phyloP scores from a whole-genome alignment of 2,888 invertebrate species.

The Xanthorhoe designata region DNA sequence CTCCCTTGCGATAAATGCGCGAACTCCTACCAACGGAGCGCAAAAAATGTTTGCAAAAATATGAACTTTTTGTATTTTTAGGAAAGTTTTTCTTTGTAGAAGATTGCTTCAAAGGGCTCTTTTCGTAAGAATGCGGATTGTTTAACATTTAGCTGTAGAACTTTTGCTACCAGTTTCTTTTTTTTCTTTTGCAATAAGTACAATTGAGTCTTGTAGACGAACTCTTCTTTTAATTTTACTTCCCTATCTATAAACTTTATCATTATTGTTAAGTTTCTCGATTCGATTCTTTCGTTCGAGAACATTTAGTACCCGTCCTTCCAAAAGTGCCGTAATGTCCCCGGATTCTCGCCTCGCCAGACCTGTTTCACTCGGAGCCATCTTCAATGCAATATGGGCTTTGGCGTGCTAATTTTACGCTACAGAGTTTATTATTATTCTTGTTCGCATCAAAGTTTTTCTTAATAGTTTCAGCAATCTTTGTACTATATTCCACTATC shows the following conservation, averaged over 20 bases:
- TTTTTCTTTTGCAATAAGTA: background rate
- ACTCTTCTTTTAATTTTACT: background rate
- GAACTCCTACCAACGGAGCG: conserved; percentile 70
- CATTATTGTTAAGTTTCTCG: conserved; percentile 17
- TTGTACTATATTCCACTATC: background rate
- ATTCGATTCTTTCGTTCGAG: conserved; percentile 46
- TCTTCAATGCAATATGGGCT: background rate
- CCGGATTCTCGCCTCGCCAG: conserved; percentile 64
- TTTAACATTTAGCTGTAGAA: background rate
- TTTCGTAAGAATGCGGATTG: conserved; percentile 17
- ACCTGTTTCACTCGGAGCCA: conserved; percentile 11
- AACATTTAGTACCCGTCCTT: conserved; percentile 49
- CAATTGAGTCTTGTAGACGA: background rate
- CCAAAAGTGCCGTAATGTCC: conserved; percentile 61
- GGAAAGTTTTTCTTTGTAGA: conserved; percentile 29
- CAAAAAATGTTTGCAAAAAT: conserved; percentile 52
- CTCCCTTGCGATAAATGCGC: conserved; percentile 75
- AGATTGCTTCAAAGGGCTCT: conserved; percentile 34
- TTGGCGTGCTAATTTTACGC: background rate
- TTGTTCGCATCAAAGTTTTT: background rate
- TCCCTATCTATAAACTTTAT: background rate
- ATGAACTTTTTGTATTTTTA: conserved; percentile 31
- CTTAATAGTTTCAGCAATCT: background rate
- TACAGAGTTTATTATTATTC: background rate
- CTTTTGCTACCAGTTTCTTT: background rate